Base-by-base conservation (phyloP, 2,888 invertebrate genomes). In the Chrysolina haemoptera region DNA sequence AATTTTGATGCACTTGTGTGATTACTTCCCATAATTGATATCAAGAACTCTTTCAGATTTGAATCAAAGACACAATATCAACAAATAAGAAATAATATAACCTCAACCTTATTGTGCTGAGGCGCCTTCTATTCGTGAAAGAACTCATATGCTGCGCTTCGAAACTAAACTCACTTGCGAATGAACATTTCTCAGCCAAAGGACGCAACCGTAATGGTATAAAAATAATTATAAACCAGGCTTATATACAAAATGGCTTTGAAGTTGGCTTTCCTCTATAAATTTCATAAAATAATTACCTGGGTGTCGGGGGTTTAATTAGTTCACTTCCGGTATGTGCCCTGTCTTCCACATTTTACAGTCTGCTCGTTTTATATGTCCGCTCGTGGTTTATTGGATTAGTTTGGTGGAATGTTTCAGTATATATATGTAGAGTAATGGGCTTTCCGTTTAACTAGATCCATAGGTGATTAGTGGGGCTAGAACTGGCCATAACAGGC, bases 281-380 rank as follows among this genome's bases (percentile, higher is more conserved):
- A 66, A 66, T 66, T 66, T 16, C 53, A 18, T 67, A n/a, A 67
- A 66, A 66, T 66, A 66, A 67, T 67, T 67, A 67, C 67, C 16
- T 55, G 53, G 53, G 41, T 50, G 67, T 20, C 67, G 40, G 40
- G 66, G 41, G 67, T 67, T 67, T 67, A 67, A 67, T 67, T 67
- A 67, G 50, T 67, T 53, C 43, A 53, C 53, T 53, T 67, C 67
- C 53, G 67, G 53, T 35, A 40, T 67, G 41, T 67, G 41, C 53
- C 40, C n/a, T 53, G 50, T 55, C 53, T 53, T 35, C 20, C 9
- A 41, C 53, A 67, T 67, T 67, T 53, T 20, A 55, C n/a, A 27
- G 46, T 64, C 9, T 22, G 43, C 18, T 53, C 35, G 50, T 50
- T 66, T 48, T 50, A 50, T 50, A 16, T 50, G 27, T 40, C 11